A percentile compares a stretch with the other conserved stretches of the same genome.
Conservation (phyloP, 2,113 vertebrate species). For the Eulacestoma nigropectus region DNA sequence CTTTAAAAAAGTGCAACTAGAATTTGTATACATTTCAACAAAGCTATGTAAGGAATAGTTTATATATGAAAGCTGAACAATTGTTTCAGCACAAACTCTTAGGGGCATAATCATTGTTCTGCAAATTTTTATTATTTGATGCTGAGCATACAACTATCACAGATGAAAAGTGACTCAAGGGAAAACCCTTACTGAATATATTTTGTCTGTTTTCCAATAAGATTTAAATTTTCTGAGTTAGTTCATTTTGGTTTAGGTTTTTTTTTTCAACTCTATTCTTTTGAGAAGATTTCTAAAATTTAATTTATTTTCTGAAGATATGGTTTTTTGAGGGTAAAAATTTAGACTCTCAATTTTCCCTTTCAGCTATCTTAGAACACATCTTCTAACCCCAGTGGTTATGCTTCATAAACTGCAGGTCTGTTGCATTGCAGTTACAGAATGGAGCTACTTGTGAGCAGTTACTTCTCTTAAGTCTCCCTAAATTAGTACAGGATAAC, state of each 20-base stretch:
- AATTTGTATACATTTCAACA: neutral
- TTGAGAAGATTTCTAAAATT: neutral
- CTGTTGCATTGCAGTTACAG: neutral
- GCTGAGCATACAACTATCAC: neutral
- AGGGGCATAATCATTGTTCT: neutral
- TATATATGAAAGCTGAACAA: neutral
- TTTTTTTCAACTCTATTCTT: neutral
- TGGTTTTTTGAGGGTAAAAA: fast-evolving
- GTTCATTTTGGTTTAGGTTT: neutral
- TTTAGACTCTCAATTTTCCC: neutral
- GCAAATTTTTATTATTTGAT: neutral
- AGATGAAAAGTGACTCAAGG: neutral
- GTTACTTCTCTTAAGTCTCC: neutral
- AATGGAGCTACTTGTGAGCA: fast-evolving
- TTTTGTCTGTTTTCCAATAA: neutral
- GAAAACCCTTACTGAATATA: neutral
- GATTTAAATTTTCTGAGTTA: neutral
- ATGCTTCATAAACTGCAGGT: neutral
- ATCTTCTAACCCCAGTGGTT: neutral
- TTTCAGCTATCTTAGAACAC: neutral
- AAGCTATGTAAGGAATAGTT: neutral
- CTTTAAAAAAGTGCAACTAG: neutral
- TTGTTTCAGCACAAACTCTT: neutral
- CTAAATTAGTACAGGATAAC: neutral
- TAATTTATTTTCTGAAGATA: neutral